Base-by-base conservation (phyloP, 2,113 vertebrate genomes). In the Sceloporus tristichus region DNA sequence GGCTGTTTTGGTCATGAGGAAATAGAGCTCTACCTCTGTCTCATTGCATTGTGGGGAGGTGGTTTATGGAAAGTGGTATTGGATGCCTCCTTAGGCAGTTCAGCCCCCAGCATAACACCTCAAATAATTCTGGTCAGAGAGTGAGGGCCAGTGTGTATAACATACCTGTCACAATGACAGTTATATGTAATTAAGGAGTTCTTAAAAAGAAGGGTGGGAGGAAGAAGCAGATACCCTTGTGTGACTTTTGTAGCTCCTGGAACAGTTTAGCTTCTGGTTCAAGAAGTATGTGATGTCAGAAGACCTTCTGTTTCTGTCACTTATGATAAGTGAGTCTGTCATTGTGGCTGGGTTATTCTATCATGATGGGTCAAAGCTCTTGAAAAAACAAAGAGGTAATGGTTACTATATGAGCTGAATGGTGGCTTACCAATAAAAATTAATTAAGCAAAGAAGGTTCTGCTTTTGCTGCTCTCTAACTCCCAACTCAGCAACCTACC, bases 401-500 rank as follows among this genome's bases (percentile, higher is more conserved):
- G 79, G 25, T 84, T 42, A 79, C n/a, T 80, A 80, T 70, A 54
- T 77, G 87, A 87, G 65, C 65, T 29, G 23, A 84, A 79, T 79
- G 23, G 5, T 25, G 85, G 40, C 27, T 9, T 84, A 82, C 86
- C 89, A 83, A 54, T 85, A 40, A 85, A 91, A 76, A 89, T 82
- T 86, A 90, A 89, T 85, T 77, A n/a, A 79, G 78, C 27, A 86
- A n/a, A 71, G 85, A 83, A 80, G 82, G 40, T 74, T 79, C 86
- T 87, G 59, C 34, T 84, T n/a, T 48, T 85, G 48, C 74, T 79
- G 85, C 87, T 91, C 84, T 87, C 84, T 27, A 81, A 82, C 82
- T 82, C 76, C 88, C 40, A 66, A 42, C 71, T 92, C 87, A 83
- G 0, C 71, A 86, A 73, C 76, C 59, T 66, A 68, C 56, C 80